These are phyloP conservation scores for Nicator chloris DNA, from an alignment of 2,113 vertebrate genomes.

Conservation along the genomic window DNA sequence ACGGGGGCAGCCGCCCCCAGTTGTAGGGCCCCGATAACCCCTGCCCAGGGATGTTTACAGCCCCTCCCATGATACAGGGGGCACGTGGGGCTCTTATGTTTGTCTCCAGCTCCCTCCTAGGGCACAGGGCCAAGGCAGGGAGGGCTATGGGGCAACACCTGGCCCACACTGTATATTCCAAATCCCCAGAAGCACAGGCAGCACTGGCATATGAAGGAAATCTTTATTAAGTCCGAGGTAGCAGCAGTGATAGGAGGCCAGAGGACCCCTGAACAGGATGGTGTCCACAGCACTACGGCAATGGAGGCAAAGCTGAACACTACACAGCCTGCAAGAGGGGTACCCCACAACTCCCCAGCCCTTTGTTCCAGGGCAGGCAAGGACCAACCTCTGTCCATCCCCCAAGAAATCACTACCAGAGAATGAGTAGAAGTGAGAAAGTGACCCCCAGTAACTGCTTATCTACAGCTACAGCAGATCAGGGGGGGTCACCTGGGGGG, in stretches of 20 bases:
- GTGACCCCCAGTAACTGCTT: conserved; percentile 35
- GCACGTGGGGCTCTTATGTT: not conserved
- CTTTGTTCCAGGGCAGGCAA: not conserved
- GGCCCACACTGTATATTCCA: rapidly evolving
- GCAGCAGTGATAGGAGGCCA: not conserved
- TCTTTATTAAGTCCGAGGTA: conserved; percentile 54
- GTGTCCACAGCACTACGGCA: not conserved
- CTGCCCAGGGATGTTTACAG: rapidly evolving
- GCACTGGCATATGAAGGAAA: not conserved
- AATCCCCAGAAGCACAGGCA: not conserved
- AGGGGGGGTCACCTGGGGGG: rapidly evolving
- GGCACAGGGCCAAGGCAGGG: not conserved
- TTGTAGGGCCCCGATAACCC: not conserved
- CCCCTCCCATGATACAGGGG: rapidly evolving
- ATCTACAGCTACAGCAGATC: conserved; percentile 33
- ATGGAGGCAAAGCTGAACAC: conserved; percentile 44
- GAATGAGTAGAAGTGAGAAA: not conserved
- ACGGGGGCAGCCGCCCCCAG: not conserved
- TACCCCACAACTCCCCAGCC: not conserved
- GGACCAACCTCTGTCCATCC: not conserved
- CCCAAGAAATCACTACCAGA: not conserved
- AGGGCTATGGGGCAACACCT: not conserved
- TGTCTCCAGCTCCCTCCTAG: not conserved
- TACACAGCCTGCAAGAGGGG: not conserved
- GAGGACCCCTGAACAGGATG: not conserved